phyloP scores from a whole-genome alignment of 2,797 vertebrate species.

The Alcedo quadribrachys region DNA sequence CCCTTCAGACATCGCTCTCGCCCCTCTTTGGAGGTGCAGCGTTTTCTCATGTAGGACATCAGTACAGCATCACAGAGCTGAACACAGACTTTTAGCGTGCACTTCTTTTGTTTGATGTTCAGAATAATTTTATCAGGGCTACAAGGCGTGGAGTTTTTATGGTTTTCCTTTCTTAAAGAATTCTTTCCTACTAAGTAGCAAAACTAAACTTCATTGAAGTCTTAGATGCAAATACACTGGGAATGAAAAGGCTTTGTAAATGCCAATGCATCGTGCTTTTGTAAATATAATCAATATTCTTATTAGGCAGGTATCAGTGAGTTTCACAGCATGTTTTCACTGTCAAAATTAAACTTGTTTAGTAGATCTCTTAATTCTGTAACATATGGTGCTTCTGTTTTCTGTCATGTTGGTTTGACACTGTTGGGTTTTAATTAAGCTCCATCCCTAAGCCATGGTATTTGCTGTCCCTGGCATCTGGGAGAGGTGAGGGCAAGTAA shows the following conservation, averaged over 20 bases:
- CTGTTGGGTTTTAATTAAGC: neutral
- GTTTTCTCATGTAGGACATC: neutral
- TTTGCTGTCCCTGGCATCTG: neutral
- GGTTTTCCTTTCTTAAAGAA: neutral
- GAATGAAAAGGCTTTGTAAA: neutral
- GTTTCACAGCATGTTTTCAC: neutral
- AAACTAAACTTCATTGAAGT: neutral
- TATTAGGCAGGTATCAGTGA: neutral
- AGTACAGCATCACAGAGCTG: rapidly evolving
- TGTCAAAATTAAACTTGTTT: neutral
- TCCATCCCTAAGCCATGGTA: neutral
- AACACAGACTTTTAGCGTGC: rapidly evolving
- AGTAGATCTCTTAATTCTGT: neutral
- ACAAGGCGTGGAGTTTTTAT: neutral
- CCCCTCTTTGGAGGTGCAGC: neutral
- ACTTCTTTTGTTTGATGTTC: neutral
- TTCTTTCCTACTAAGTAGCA: neutral
- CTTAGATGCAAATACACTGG: neutral
- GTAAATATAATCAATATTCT: neutral
- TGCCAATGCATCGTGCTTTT: neutral
- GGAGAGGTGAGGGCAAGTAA: neutral
- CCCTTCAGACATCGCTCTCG: rapidly evolving
- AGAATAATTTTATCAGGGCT: neutral
- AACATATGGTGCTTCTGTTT: neutral
- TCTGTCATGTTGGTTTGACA: neutral